phyloP scores from a whole-genome alignment of 2,797 vertebrate species.

The Pteropus rufus region DNA sequence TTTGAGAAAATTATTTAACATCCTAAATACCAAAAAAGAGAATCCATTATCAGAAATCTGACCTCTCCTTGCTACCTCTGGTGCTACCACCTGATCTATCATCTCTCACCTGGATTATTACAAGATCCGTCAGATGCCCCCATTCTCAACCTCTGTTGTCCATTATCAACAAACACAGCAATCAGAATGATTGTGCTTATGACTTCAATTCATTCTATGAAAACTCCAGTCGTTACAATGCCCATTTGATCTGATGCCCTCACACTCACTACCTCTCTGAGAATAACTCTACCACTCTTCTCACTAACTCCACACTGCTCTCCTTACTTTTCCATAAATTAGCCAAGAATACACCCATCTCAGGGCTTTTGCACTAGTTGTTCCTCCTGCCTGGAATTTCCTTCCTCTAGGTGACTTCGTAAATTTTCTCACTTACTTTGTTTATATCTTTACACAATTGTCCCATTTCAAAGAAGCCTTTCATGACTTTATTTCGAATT shows the following conservation, averaged over 20 bases:
- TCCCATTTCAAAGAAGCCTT: background rate
- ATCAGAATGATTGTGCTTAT: background rate
- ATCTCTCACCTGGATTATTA: background rate
- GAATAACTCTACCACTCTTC: background rate
- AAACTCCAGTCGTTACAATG: background rate
- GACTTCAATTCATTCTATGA: background rate
- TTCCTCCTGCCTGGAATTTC: background rate
- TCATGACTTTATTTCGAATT: background rate
- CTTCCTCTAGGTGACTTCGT: background rate
- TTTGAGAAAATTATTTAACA: background rate
- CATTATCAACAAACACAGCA: background rate
- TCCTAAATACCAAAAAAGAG: background rate
- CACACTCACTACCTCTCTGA: background rate
- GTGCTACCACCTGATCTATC: background rate
- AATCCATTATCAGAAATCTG: background rate
- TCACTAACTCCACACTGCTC: background rate
- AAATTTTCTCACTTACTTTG: background rate
- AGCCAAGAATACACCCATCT: background rate
- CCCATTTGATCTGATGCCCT: background rate
- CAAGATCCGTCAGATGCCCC: background rate
- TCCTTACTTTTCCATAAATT: background rate
- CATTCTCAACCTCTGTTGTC: background rate
- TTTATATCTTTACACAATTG: background rate
- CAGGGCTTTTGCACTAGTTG: background rate
- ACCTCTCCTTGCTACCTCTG: background rate